Conservation (phyloP, 2,113 vertebrate genomes). For the Pao palembangensis region DNA sequence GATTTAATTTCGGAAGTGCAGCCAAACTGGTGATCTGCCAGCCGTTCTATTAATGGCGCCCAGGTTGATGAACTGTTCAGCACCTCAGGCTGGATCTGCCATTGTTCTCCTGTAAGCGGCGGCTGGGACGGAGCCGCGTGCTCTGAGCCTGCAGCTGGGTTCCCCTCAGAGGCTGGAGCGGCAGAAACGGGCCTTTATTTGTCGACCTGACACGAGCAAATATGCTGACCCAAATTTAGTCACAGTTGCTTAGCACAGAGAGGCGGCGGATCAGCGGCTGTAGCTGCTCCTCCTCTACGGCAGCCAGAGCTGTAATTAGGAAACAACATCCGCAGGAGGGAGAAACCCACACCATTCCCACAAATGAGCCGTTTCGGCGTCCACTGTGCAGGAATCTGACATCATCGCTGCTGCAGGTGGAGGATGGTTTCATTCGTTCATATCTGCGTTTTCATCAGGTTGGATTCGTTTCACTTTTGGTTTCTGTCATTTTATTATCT, state of each 20-base stretch:
- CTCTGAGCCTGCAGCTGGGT: neutral
- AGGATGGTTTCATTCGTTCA: too few relatives aligned
- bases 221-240: conserved; percentile 57
- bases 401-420: too few relatives aligned
- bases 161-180: neutral
- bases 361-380: conserved; percentile 8
- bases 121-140: too few relatives aligned
- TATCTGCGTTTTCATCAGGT: too few relatives aligned
- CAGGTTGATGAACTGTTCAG: neutral
- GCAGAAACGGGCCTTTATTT: conserved; percentile 16
- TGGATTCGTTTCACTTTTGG: too few relatives aligned
- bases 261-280: conserved; percentile 36
- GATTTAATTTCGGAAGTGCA: conserved; percentile 14
- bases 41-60: conserved; percentile 8
- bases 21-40: conserved; percentile 30
- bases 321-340: neutral
- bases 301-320: conserved; percentile 42
- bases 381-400: conserved; percentile 1
- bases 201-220: conserved; percentile 13
- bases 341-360: conserved; percentile 18
- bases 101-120: conserved; percentile 13
- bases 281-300: conserved; percentile 20
- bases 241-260: conserved; percentile 30
- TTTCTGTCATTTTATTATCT: too few relatives aligned
- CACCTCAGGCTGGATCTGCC: neutral